These are phyloP conservation scores for Venusia cambrica DNA, from an alignment of 2,888 invertebrate genomes.

Conservation along the genomic window DNA sequence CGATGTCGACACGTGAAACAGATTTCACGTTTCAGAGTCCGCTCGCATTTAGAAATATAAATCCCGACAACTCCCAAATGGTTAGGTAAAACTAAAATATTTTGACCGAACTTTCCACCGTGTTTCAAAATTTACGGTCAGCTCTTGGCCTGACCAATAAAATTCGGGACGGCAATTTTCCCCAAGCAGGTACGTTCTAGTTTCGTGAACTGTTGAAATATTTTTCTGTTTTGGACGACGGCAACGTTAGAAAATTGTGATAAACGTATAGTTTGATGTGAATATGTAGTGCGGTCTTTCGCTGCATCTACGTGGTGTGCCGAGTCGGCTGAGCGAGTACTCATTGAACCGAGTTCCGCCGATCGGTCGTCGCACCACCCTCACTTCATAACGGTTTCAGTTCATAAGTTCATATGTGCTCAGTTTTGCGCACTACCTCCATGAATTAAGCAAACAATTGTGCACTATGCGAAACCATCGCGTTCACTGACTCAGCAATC, in stretches of 20 bases:
- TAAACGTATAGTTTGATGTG: constrained; percentile 33
- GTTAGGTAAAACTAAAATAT: constrained; percentile 16
- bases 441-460: constrained; percentile 19
- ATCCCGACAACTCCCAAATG: background rate
- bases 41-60: too few relatives aligned
- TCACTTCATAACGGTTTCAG: constrained; percentile 44
- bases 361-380: constrained; percentile 37
- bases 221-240: constrained; percentile 10
- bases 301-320: constrained; percentile 51
- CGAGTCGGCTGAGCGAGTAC: constrained; percentile 56
- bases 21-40: too few relatives aligned
- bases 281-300: constrained; percentile 38
- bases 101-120: constrained; percentile 18
- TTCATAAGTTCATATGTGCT: constrained; percentile 8
- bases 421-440: constrained; percentile 11
- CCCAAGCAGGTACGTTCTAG: constrained; percentile 9
- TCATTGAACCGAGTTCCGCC: constrained; percentile 62
- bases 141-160: constrained; percentile 27
- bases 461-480: constrained; percentile 8
- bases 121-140: constrained; percentile 28
- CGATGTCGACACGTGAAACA: too few relatives aligned
- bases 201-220: constrained; percentile 21
- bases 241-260: constrained; percentile 5
- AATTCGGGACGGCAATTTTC: constrained; percentile 20
- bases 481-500: constrained; percentile 7